A percentile compares a stretch with the other conserved stretches of the same genome.
Evolutionary conservation across 1,140 invertebrate genomes (phyloP).

Genomic region (Drosophila mojavensis): DNA sequence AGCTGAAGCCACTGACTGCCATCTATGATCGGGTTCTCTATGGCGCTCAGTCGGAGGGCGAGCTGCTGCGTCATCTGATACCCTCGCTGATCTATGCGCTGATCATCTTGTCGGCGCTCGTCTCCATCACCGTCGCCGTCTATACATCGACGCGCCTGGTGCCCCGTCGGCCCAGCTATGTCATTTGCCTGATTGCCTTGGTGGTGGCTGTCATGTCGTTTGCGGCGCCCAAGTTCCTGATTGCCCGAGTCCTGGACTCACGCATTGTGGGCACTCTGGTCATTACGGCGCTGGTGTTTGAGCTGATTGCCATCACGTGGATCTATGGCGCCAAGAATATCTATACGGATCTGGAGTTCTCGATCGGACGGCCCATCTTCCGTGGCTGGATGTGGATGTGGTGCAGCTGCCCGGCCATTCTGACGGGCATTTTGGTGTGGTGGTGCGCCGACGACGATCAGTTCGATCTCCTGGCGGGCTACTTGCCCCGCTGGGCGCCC

Average conservation of each 20-base stretch:
- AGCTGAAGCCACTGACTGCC: constrained; percentile 79
- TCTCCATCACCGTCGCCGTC: constrained; percentile 74
- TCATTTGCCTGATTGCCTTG: constrained; percentile 75
- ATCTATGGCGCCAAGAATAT: constrained; percentile 84
- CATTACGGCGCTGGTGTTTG: constrained; percentile 76
- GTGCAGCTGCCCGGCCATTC: constrained; percentile 75
- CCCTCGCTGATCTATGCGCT: constrained; percentile 71
- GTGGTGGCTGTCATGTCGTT: constrained; percentile 75
- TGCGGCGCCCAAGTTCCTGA: constrained; percentile 73
- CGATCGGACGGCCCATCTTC: constrained; percentile 81
- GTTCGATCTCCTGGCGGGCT: constrained; percentile 67
- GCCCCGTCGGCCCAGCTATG: constrained; percentile 77
- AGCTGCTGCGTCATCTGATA: constrained; percentile 60
- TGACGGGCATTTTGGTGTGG: constrained; percentile 78
- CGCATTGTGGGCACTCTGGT: constrained; percentile 78
- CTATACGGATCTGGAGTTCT: constrained; percentile 83
- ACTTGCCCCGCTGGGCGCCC: constrained; percentile 80
- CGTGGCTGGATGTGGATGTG: constrained; percentile 78
- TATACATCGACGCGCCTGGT: constrained; percentile 78
- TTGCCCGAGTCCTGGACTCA: constrained; percentile 74
- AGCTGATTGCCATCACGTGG: constrained; percentile 80
- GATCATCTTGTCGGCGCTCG: constrained; percentile 68
- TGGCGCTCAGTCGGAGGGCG: constrained; percentile 42
- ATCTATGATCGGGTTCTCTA: constrained; percentile 75
- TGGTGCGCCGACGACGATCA: constrained; percentile 82